Evolutionary conservation across 1,140 invertebrate genomes (phyloP).

Genomic region (Bombyx mori): ASM3026992v2 NC_085125.1:7935501-7936000

Average conservation of each 20-base stretch:
- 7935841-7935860: too few species aligned
- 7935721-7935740: conserved; percentile 59
- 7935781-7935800: too few species aligned
- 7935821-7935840: too few species aligned
- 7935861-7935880: too few species aligned
- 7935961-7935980: too few species aligned
- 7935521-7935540: conserved; percentile 59
- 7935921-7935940: too few species aligned
- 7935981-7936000: too few species aligned
- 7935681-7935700: conserved; percentile 64
- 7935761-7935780: background rate
- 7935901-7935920: too few species aligned
- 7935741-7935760: conserved; percentile 28
- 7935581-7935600: conserved; percentile 61
- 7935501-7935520: conserved; percentile 62
- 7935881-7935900: too few species aligned
- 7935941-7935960: too few species aligned
- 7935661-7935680: conserved; percentile 56
- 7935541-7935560: conserved; percentile 52
- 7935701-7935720: conserved; percentile 62
- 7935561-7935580: conserved; percentile 55
- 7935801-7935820: too few species aligned
- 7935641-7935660: conserved; percentile 57
- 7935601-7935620: conserved; percentile 51
- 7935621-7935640: conserved; percentile 61